These are phyloP conservation scores for Acromyrmex charruanus DNA, from an alignment of 1,140 invertebrate species.

Conservation along the genomic window DNA sequence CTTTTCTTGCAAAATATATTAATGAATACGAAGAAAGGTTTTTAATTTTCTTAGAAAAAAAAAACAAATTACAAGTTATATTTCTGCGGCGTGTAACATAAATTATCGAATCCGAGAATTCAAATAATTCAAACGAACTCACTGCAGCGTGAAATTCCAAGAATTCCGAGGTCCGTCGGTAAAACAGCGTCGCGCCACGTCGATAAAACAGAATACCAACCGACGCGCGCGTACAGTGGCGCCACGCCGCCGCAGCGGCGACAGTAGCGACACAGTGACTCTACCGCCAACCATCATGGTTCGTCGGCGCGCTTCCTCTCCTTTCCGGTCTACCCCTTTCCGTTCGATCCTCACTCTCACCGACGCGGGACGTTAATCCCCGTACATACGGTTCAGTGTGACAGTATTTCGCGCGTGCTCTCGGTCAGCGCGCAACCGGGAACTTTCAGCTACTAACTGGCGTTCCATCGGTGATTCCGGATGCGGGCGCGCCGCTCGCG, in stretches of 20 bases:
- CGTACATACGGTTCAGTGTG: not conserved
- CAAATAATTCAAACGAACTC: not conserved
- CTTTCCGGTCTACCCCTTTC: conserved; percentile 12
- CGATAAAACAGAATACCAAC: not conserved
- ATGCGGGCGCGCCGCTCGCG: conserved; percentile 33
- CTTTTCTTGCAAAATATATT: not conserved
- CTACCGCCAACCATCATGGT: not conserved
- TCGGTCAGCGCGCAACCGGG: not conserved
- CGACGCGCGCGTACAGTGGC: not conserved
- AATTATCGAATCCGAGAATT: not conserved
- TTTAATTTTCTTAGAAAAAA: not conserved
- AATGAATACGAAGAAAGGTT: not conserved
- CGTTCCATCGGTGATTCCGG: not conserved
- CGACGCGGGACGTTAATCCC: not conserved
- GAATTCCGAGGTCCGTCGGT: not conserved
- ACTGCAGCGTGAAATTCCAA: not conserved
- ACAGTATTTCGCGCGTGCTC: not conserved
- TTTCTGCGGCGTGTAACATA: not conserved
- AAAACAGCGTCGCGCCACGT: not conserved
- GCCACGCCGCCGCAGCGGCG: not conserved
- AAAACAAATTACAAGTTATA: not conserved
- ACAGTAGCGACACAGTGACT: not conserved
- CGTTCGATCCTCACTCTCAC: not conserved
- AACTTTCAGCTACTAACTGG: not conserved
- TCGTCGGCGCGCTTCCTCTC: not conserved